A percentile compares a stretch with the other conserved stretches of the same genome.
Evolutionary conservation across 2,888 invertebrate genomes (phyloP).

Genomic region (Molorchus minor): DNA sequence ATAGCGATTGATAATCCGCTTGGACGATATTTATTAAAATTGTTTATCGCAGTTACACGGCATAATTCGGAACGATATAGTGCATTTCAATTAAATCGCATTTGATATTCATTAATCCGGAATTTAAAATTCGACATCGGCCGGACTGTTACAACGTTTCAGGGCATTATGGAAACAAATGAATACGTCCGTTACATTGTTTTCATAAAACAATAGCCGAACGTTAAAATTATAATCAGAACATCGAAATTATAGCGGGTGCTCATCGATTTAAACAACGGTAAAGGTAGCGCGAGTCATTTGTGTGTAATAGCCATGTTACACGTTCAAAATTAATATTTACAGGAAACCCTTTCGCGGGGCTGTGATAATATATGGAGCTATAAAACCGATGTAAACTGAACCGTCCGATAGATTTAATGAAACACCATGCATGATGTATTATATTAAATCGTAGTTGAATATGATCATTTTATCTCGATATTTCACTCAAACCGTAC

Average conservation of each 20-base stretch:
- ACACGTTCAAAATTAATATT: slow-evolving; percentile 39
- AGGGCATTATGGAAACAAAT: slow-evolving; percentile 44
- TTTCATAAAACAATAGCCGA: slow-evolving; percentile 37
- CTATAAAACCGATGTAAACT: slow-evolving; percentile 33
- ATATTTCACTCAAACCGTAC: slow-evolving; percentile 18
- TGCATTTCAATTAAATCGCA: slow-evolving; percentile 36
- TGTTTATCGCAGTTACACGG: slow-evolving; percentile 23
- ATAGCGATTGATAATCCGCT: too few relatives aligned
- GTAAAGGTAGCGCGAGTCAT: slow-evolving; percentile 25
- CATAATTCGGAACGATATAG: slow-evolving; percentile 27
- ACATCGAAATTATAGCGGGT: slow-evolving; percentile 36
- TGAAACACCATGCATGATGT: slow-evolving; percentile 29
- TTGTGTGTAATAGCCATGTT: slow-evolving; percentile 39
- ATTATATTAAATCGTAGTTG: slow-evolving; percentile 23
- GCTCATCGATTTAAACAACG: slow-evolving; percentile 33
- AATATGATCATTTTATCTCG: slow-evolving; percentile 22
- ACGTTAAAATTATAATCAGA: slow-evolving; percentile 45
- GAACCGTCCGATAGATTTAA: slow-evolving; percentile 27
- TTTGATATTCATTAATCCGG: slow-evolving; percentile 38
- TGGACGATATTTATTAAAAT: slow-evolving; percentile 5
- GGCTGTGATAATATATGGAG: slow-evolving; percentile 12
- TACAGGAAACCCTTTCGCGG: slow-evolving; percentile 33
- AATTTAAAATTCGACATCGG: slow-evolving; percentile 33
- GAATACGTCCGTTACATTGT: slow-evolving; percentile 38
- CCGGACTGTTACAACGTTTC: slow-evolving; percentile 20